phyloP scores from a whole-genome alignment of 1,140 invertebrate genomes.

The Phymorhynchus buccinoides region DNA sequence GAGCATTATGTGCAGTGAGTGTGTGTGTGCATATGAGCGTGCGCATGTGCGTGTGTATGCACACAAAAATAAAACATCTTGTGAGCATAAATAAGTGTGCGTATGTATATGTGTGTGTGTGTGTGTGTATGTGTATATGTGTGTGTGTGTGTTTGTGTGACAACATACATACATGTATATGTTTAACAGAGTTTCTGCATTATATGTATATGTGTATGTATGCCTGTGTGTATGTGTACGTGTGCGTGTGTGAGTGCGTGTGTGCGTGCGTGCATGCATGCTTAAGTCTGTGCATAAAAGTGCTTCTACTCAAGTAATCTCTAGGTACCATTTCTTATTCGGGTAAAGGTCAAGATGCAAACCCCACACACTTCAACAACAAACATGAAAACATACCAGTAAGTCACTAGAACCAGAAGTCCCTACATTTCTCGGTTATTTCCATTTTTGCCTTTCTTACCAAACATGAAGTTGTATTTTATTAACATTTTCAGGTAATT shows the following conservation, averaged over 20 bases:
- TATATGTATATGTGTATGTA: not conserved
- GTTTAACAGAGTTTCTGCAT: not conserved
- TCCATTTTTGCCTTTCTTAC: no score
- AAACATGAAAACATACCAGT: no score
- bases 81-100: not conserved
- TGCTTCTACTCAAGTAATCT: no score
- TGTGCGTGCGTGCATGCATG: conserved; percentile 18
- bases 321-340: no score
- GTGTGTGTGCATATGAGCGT: not conserved
- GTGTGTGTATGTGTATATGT: not conserved
- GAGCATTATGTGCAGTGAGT: not conserved
- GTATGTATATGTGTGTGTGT: conserved; percentile 7
- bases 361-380: no score
- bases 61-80: not conserved
- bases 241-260: conserved; percentile 10
- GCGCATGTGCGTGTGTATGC: not conserved
- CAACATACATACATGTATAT: not conserved
- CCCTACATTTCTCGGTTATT: no score
- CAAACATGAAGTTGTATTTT: no score
- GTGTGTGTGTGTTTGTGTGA: not conserved
- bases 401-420: no score
- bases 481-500: no score
- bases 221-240: not conserved
- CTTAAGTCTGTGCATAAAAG: conserved; percentile 8
- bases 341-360: no score